Evolutionary conservation across 2,797 vertebrate species (phyloP), one percentile per base, ranked within the genome.

Genomic region (Luscinia megarhynchos): DNA sequence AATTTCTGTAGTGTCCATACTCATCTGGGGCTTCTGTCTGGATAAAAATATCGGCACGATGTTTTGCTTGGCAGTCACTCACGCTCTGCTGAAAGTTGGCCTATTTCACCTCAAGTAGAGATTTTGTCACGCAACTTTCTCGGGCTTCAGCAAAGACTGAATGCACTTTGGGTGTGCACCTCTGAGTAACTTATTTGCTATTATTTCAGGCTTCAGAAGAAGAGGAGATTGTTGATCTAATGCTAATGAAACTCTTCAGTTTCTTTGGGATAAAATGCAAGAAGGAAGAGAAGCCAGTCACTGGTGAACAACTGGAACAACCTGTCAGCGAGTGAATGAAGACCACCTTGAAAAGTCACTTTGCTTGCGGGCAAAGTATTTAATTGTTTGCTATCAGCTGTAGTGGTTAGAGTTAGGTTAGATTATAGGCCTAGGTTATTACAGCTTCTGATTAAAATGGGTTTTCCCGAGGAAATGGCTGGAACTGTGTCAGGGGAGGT

Each of bases 181-280:
- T 15, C 21, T 0, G 0, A 55, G 19, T 76, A 50, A 64, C 11
- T 53, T 26, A 12, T 11, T 78, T 1, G 0, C n/a, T 58, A 45
- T 63, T 63, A n/a, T 84, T 96, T 95, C 93, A 99, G 99, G 97
- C 98, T 22, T 99, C 98, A 4, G 99, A 99, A 89, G 99, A 99
- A 50, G 99, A 98, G 67, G 99, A 99, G 97, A 99, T 99, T 22
- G 98, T 98, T 11, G 98, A 99, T 77, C 97, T 99, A 85, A 98
- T 99, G 98, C 85, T 99, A 74, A 98, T 97, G 97, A 99, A 99
- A 97, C 95, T 99, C 85, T 98, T 98, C 97, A 98, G 98, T 94
- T 98, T 99, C 90, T 97, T 99, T 22, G 99, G 99, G 45, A 93
- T 99, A 74, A 98, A 98, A 93, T 97, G 93, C 87, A 99, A 98